Evolutionary conservation across 2,888 invertebrate species (phyloP).

Genomic region (Colletes collaris): DNA sequence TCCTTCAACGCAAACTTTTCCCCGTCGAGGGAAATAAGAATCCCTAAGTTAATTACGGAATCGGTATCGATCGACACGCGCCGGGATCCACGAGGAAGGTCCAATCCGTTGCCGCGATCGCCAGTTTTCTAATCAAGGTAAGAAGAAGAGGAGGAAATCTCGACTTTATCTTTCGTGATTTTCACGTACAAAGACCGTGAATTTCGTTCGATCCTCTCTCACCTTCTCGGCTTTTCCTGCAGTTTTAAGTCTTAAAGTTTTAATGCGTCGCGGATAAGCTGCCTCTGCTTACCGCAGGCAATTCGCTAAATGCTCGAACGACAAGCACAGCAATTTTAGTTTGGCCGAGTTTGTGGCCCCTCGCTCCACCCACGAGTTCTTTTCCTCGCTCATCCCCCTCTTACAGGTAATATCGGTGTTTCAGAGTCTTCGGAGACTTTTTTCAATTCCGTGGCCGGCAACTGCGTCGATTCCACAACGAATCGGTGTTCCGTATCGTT

Average conservation of each 20-base stretch:
- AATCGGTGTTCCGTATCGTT: background rate
- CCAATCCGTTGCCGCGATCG: slow-evolving; percentile 16
- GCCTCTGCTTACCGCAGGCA: slow-evolving; percentile 65
- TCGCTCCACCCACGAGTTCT: slow-evolving; percentile 4
- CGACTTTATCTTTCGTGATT: background rate
- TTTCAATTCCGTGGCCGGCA: slow-evolving; percentile 28
- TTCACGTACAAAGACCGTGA: slow-evolving; percentile 19
- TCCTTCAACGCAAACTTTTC: background rate
- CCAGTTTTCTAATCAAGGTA: slow-evolving; percentile 27
- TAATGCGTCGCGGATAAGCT: slow-evolving; percentile 67
- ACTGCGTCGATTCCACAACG: slow-evolving; percentile 5
- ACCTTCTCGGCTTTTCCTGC: slow-evolving; percentile 17
- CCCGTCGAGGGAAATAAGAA: background rate
- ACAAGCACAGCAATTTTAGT: slow-evolving; percentile 73
- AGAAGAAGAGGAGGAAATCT: background rate
- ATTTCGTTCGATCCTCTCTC: slow-evolving; percentile 50
- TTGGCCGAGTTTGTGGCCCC: slow-evolving; percentile 69
- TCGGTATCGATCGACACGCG: background rate
- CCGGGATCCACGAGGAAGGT: background rate
- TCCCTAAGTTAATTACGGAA: slow-evolving; percentile 1
- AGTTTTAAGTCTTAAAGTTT: slow-evolving; percentile 69
- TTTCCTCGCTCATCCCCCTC: slow-evolving; percentile 30
- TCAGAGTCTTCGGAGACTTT: slow-evolving; percentile 28
- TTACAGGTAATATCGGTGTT: slow-evolving; percentile 34
- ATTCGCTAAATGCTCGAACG: slow-evolving; percentile 75